Conservation (phyloP, 2,113 vertebrate genomes). For the Helogale parvula region DNA sequence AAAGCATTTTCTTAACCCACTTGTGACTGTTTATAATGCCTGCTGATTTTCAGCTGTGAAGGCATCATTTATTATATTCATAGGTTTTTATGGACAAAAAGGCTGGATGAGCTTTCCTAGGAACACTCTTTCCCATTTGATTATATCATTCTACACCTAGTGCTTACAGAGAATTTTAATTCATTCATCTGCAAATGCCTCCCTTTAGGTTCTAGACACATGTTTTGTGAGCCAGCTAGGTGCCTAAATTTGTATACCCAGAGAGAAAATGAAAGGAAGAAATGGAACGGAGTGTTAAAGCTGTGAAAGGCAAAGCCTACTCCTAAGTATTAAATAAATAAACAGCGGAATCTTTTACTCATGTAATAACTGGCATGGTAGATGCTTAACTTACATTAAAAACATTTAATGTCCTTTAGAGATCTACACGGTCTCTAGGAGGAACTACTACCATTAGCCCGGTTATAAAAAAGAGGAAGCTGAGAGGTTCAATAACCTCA, state of each 20-base stretch:
- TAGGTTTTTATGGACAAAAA: constrained; percentile 67
- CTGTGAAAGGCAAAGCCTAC: not conserved
- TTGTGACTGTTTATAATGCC: constrained; percentile 69
- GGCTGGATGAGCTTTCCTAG: constrained; percentile 32
- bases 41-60: constrained; percentile 69
- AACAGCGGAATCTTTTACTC: not conserved
- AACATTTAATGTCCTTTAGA: not conserved
- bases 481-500: not conserved
- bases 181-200: not conserved
- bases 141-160: not conserved
- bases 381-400: not conserved
- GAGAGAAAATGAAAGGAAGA: not conserved
- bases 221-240: not conserved
- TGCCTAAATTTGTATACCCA: not conserved
- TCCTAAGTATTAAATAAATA: not conserved
- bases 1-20: constrained; percentile 73
- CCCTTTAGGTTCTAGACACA: not conserved
- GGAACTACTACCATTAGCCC: not conserved
- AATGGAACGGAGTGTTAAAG: not conserved
- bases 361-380: not conserved
- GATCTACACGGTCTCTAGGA: not conserved
- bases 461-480: not conserved
- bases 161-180: not conserved
- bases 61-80: constrained; percentile 69
- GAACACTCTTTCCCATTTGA: not conserved